phyloP scores from a whole-genome alignment of 2,113 vertebrate species.

The Callaeas wilsoni region DNA sequence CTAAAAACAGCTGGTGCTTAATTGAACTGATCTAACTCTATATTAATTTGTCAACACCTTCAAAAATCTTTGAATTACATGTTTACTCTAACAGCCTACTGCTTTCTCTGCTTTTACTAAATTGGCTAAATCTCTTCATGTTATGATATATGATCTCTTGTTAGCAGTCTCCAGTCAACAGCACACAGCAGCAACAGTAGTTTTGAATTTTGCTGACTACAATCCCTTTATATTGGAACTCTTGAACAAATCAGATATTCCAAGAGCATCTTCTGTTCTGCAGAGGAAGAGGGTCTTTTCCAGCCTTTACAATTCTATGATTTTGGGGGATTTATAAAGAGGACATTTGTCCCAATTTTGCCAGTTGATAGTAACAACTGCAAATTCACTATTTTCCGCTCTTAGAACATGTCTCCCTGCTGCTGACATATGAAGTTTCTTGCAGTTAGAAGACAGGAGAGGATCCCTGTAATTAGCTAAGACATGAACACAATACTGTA shows the following conservation, averaged over 20 bases:
- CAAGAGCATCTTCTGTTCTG: not conserved
- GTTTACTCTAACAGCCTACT: not conserved
- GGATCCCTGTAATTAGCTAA: not conserved
- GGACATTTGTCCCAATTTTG: not conserved
- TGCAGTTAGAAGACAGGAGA: not conserved
- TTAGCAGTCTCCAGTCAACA: not conserved
- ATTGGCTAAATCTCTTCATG: not conserved
- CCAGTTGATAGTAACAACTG: not conserved
- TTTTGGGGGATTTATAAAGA: not conserved
- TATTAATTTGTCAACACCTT: not conserved
- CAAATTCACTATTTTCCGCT: not conserved
- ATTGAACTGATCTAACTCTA: not conserved
- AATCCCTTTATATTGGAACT: not conserved
- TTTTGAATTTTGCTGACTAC: not conserved
- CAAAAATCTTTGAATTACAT: not conserved
- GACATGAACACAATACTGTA: not conserved
- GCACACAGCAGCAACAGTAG: not conserved
- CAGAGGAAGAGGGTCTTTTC: not conserved
- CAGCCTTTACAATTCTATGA: not conserved
- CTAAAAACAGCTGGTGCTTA: not conserved
- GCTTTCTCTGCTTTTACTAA: not conserved
- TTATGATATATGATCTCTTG: not conserved
- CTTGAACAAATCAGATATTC: not conserved
- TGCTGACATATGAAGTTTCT: not conserved
- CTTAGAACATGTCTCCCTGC: not conserved